Base-by-base conservation (phyloP, 2,113 vertebrate genomes). In the Peromyscus polionotus region DNA sequence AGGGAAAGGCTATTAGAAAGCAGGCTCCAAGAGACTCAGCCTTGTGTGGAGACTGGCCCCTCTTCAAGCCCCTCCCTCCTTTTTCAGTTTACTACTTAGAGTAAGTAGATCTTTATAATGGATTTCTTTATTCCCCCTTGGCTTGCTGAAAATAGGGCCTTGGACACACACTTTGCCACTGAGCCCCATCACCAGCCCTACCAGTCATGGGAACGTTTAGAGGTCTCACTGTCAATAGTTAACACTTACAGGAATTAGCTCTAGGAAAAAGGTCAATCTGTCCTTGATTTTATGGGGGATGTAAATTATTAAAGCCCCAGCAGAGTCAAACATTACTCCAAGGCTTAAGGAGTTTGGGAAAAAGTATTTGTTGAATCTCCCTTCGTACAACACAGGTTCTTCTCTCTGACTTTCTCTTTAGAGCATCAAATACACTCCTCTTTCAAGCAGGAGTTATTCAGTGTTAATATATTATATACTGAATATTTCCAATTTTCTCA, bases 41-140 rank as follows among this genome's bases (percentile, higher is more conserved):
- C 13, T 28, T 20, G 31, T 1, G 4, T 63, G 65, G 31, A 88
- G 33, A 94, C 91, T 87, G 84, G 61, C 51, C 94, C 91, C 9
- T 59, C 67, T 51, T 54, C 83, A 89, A 95, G 72, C n/a, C 81
- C 59, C 3, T 90, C 70, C 86, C 11, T 93, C 88, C 12, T 39
- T 9, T 83, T 94, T 75, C 68, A 87, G 90, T 88, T 94, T 39
- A 80, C 13, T 90, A 72, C 45, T 97, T 87, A 76, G 36, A 20
- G 85, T 31, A 84, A 22, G 33, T 83, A 94, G 51, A 65, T 68
- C 33, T 94, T 96, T 87, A 54, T 54, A 63, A 91, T 76, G 20
- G 42, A 91, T 95, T 86, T 39, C 20, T 33, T 48, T 20, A 48
- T 70, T n/a, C 24, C 45, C 85, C 20, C 8, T 51, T 68, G 57